Conservation (phyloP, 2,113 vertebrate species). For the Apistogramma diplotaenia region DNA sequence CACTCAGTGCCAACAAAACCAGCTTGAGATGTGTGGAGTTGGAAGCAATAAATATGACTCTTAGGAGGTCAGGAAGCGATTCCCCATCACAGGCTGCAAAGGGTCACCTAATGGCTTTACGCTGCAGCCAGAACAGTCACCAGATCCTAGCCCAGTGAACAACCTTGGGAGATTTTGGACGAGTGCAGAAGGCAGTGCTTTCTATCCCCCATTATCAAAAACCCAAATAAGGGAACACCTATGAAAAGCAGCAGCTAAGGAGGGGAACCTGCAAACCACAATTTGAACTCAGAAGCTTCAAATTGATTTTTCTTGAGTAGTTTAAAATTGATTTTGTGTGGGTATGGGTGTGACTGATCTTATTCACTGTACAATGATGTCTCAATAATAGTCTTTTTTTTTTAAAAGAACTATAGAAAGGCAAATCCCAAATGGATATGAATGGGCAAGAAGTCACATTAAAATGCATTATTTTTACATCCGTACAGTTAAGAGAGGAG, state of each 20-base stretch:
- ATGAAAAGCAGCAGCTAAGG: neutral
- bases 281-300: neutral
- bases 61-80: neutral
- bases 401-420: neutral
- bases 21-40: neutral
- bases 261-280: neutral
- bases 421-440: neutral
- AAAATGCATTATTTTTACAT: constrained; percentile 59
- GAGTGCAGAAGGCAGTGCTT: neutral
- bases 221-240: neutral
- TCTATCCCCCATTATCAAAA: neutral
- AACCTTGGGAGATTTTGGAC: neutral
- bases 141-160: neutral
- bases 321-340: neutral
- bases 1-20: neutral
- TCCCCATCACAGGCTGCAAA: neutral
- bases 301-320: neutral
- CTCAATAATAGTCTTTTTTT: constrained; percentile 5
- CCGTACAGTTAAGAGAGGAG: constrained; percentile 42
- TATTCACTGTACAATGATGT: constrained; percentile 2
- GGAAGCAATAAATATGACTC: neutral
- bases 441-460: constrained; percentile 31
- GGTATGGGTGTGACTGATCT: neutral
- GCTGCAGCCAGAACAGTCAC: neutral
- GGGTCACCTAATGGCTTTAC: neutral